Evolutionary conservation across 2,888 invertebrate species (phyloP).

Genomic region (Stenurella melanura): DNA sequence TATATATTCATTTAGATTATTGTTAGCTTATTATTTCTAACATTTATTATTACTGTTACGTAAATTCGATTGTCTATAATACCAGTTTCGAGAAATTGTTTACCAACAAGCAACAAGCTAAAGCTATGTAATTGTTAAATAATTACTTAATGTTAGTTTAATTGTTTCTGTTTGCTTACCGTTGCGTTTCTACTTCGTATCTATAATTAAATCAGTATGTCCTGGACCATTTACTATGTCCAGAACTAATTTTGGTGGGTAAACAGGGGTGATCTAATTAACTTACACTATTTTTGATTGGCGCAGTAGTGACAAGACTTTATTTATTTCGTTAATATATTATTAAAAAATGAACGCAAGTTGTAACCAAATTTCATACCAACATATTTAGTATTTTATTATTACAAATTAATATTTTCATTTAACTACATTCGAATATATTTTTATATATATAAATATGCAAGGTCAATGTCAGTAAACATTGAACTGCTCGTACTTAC

Average conservation of each 20-base stretch:
- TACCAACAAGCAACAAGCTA: neutral
- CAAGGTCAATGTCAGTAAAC: too few species aligned
- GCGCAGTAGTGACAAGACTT: too few species aligned
- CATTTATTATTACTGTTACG: neutral
- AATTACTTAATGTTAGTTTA: slow-evolving; percentile 15
- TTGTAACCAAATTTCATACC: too few species aligned
- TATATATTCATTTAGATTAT: too few species aligned
- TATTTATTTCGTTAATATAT: too few species aligned
- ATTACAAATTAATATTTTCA: too few species aligned
- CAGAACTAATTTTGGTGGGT: neutral
- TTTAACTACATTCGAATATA: too few species aligned
- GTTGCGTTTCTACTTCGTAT: slow-evolving; percentile 2
- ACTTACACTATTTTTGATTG: too few species aligned
- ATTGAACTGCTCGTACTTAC: too few species aligned
- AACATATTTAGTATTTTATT: too few species aligned
- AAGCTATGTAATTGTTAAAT: slow-evolving; percentile 4
- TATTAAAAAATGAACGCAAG: too few species aligned
- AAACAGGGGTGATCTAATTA: neutral
- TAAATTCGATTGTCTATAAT: neutral
- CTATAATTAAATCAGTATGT: slow-evolving; percentile 18
- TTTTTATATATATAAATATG: too few species aligned
- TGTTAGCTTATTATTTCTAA: neutral
- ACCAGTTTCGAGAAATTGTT: neutral
- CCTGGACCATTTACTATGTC: neutral
- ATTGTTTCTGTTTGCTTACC: slow-evolving; percentile 2